Percentiles rank a stretch among this genome's conserved stretches.
Conservation (phyloP, 2,888 invertebrate species). For the Panorpa germanica region DNA sequence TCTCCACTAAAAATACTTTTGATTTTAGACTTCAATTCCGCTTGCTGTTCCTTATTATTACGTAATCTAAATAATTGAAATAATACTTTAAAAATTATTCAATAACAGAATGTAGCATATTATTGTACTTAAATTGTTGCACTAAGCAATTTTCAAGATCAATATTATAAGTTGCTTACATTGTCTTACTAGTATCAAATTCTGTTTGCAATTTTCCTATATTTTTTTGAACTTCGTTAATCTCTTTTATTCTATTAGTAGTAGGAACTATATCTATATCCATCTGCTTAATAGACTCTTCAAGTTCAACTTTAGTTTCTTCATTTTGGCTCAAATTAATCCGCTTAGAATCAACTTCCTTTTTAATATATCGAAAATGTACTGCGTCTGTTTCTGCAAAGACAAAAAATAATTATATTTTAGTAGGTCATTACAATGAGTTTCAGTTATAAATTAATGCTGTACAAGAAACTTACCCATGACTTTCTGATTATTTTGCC, state of each 20-base stretch:
- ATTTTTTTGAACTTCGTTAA: slow-evolving; percentile 21
- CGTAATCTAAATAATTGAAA: no score
- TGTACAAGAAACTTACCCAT: slow-evolving; percentile 24
- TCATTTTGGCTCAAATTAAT: slow-evolving; percentile 27
- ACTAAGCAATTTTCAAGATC: no score
- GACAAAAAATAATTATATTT: slow-evolving; percentile 7
- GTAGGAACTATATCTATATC: slow-evolving; percentile 30
- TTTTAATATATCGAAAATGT: slow-evolving; percentile 32
- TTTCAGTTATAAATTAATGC: background rate
- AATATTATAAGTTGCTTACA: no score
- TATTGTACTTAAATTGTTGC: no score
- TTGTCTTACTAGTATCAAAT: no score
- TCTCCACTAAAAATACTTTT: slow-evolving; percentile 41
- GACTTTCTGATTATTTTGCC: slow-evolving; percentile 28
- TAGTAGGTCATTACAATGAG: background rate
- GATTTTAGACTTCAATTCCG: no score
- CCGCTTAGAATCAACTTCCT: slow-evolving; percentile 38
- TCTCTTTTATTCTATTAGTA: slow-evolving; percentile 24
- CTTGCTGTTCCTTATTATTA: slow-evolving; percentile 27
- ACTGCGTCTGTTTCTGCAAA: slow-evolving; percentile 30
- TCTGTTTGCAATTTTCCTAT: slow-evolving; percentile 20
- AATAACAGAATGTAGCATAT: no score
- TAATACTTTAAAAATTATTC: no score
- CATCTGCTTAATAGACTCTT: no score
- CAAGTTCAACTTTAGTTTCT: slow-evolving; percentile 38